These are phyloP conservation scores for Leptopilina boulardi DNA, from an alignment of 1,140 invertebrate species.

Conservation along the genomic window DNA sequence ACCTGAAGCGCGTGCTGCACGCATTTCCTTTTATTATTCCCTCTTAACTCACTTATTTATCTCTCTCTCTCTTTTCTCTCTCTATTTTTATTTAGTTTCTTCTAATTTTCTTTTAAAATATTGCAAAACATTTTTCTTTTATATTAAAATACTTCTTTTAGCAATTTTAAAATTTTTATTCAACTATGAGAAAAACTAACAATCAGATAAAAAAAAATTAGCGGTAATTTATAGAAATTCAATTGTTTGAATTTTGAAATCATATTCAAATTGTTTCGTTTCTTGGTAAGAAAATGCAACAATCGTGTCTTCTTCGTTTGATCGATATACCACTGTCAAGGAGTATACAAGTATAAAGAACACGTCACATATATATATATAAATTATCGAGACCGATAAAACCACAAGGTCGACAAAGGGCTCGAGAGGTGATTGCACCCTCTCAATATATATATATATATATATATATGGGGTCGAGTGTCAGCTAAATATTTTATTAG, in stretches of 20 bases:
- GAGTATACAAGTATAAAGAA: neutral
- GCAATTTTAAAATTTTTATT: too few relatives aligned
- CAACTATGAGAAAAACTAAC: too few relatives aligned
- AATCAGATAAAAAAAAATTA: too few relatives aligned
- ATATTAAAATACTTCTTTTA: too few relatives aligned
- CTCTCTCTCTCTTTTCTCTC: neutral
- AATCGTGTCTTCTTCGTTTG: neutral
- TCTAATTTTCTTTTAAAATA: neutral
- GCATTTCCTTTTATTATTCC: slow-evolving; percentile 34
- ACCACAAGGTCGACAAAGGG: slow-evolving; percentile 8
- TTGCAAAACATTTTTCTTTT: too few relatives aligned
- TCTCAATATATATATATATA: too few relatives aligned
- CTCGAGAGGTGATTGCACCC: slow-evolving; percentile 11
- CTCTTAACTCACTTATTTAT: neutral
- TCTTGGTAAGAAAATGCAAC: neutral
- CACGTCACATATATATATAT: neutral
- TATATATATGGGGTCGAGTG: neutral
- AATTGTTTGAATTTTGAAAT: too few relatives aligned
- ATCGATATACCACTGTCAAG: slow-evolving; percentile 7
- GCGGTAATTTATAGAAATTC: too few relatives aligned
- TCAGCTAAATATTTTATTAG: neutral
- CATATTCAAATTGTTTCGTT: too few relatives aligned
- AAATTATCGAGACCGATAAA: neutral
- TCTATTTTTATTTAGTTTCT: neutral
- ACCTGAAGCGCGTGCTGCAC: slow-evolving; percentile 41